phyloP scores from a whole-genome alignment of 2,113 vertebrate species.

The Trematomus loennbergii region DNA sequence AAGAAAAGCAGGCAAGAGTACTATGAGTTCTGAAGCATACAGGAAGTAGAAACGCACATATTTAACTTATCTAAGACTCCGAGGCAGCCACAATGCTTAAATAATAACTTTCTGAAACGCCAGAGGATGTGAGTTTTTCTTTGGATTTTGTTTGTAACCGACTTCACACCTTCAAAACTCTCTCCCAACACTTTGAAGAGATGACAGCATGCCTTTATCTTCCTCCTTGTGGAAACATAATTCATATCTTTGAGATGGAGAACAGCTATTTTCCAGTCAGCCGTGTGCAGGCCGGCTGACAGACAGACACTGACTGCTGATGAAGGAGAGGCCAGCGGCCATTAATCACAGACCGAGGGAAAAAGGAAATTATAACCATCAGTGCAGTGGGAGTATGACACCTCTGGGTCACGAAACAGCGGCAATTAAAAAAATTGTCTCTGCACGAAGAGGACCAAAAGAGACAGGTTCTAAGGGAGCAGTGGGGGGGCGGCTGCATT shows the following conservation, averaged over 20 bases:
- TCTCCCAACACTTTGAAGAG: conserved; percentile 31
- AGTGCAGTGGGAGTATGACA: conserved; percentile 13
- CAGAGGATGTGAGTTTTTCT: not conserved
- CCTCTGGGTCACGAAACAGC: conserved; percentile 23
- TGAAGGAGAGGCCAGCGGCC: conserved; percentile 28
- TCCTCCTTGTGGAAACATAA: conserved; percentile 25
- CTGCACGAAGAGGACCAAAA: conserved; percentile 3
- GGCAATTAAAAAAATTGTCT: conserved; percentile 34
- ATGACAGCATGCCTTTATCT: conserved; percentile 42
- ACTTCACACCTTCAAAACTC: conserved; percentile 10
- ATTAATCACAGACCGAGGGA: conserved; percentile 32
- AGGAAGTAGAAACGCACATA: conserved; percentile 1
- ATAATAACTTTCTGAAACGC: too few relatives aligned
- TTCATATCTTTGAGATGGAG: conserved; percentile 15
- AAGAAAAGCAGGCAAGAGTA: conserved; percentile 21
- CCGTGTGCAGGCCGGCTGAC: conserved; percentile 6
- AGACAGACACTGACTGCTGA: conserved; percentile 25
- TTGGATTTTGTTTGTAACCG: conserved; percentile 29
- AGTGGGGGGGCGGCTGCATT: not conserved
- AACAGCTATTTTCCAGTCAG: conserved; percentile 17
- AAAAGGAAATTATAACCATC: conserved; percentile 44
- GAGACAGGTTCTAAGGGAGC: conserved; percentile 1
- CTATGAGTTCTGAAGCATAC: conserved; percentile 6
- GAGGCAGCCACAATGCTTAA: too few relatives aligned
- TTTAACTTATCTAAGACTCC: not conserved